These are phyloP conservation scores for Papilio helenus DNA, from an alignment of 1,140 invertebrate genomes.

Conservation along the genomic window DNA sequence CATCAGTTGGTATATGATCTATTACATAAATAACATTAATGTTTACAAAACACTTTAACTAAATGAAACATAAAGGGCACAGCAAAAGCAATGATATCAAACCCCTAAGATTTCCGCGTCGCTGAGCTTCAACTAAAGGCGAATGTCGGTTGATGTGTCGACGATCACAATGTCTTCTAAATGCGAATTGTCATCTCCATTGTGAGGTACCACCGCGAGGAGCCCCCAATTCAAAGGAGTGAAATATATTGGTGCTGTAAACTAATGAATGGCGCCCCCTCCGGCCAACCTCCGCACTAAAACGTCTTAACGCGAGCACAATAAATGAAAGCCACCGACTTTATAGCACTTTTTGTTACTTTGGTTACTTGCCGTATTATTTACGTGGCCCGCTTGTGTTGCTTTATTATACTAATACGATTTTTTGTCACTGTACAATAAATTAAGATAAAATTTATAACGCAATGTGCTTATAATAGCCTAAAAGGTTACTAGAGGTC, in stretches of 20 bases:
- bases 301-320: constrained; percentile 35
- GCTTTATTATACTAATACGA: constrained; percentile 14
- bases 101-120: constrained; percentile 19
- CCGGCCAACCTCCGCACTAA: constrained; percentile 42
- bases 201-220: not conserved
- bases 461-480: not conserved
- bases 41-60: not conserved
- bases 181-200: constrained; percentile 30
- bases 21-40: constrained; percentile 13
- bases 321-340: constrained; percentile 21
- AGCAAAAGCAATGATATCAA: not conserved
- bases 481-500: not conserved
- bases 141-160: not conserved
- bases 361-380: constrained; percentile 16
- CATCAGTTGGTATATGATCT: not conserved
- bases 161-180: constrained; percentile 19
- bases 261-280: constrained; percentile 41
- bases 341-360: constrained; percentile 18
- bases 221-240: constrained; percentile 39
- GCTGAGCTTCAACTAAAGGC: constrained; percentile 4
- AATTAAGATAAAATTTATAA: not conserved
- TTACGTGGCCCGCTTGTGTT: not conserved
- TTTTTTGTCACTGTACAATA: not conserved
- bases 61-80: not conserved
- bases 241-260: constrained; percentile 44